A percentile compares a stretch with the other conserved stretches of the same genome.
These are phyloP conservation scores for Bacillus rossius DNA, from an alignment of 1,140 invertebrate species.

Conservation along the genomic window DNA sequence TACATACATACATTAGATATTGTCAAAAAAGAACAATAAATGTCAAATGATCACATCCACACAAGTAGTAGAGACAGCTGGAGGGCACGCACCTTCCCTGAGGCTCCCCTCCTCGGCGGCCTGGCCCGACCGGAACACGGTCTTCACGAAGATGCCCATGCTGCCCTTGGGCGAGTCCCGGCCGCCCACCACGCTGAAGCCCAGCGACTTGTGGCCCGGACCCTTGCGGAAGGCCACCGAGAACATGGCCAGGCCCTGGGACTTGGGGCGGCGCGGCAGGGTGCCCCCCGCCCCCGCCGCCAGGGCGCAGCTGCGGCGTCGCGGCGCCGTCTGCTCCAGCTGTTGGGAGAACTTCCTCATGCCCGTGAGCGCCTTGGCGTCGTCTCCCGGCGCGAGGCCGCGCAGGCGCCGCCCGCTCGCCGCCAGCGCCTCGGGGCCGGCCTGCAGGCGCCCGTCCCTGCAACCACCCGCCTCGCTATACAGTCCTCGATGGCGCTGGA, in stretches of 20 bases:
- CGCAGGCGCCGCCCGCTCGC: slow-evolving; percentile 41
- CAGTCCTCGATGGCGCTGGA: slow-evolving; percentile 55
- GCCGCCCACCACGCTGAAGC: slow-evolving; percentile 90
- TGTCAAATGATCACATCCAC: no score
- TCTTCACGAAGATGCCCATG: slow-evolving; percentile 67
- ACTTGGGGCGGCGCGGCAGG: slow-evolving; percentile 58
- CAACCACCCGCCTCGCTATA: no score
- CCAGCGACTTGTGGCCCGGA: slow-evolving; percentile 74
- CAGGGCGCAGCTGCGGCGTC: neutral
- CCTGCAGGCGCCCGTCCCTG: no score
- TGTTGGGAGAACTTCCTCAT: slow-evolving; percentile 33
- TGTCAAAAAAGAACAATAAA: no score
- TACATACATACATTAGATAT: no score
- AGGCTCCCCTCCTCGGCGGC: slow-evolving; percentile 79
- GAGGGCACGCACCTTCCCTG: slow-evolving; percentile 77
- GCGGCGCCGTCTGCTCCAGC: slow-evolving; percentile 2
- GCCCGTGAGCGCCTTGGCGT: slow-evolving; percentile 20
- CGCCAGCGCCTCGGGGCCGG: slow-evolving; percentile 48
- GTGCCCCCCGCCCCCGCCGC: slow-evolving; percentile 46
- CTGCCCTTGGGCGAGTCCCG: slow-evolving; percentile 82
- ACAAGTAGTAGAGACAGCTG: no score
- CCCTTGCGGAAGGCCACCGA: slow-evolving; percentile 66
- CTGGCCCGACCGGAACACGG: slow-evolving; percentile 81
- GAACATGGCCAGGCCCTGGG: slow-evolving; percentile 19
- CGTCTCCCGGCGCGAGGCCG: neutral